phyloP scores from a whole-genome alignment of 2,113 vertebrate genomes.

The Carettochelys insculpta region DNA sequence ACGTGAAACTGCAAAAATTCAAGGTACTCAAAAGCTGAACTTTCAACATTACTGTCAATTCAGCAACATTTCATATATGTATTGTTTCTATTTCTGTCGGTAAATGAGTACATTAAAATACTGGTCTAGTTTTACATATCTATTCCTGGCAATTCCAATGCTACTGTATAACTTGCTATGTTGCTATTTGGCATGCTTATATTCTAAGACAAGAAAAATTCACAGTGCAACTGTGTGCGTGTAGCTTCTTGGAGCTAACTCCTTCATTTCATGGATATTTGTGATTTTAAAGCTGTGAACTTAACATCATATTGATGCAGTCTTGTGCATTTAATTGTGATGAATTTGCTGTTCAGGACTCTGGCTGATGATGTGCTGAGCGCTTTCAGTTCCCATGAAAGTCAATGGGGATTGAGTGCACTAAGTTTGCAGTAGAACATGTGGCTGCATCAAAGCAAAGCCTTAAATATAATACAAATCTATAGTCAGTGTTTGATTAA shows the following conservation, averaged over 20 bases:
- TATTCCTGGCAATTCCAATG: not conserved
- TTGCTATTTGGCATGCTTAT: not conserved
- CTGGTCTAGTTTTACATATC: not conserved
- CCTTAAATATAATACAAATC: not conserved
- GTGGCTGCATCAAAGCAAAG: not conserved
- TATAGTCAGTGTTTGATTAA: not conserved
- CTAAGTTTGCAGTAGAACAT: not conserved
- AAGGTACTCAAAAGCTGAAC: not conserved
- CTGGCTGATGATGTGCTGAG: not conserved
- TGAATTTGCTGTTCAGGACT: not conserved
- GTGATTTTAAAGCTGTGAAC: not conserved
- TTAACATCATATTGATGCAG: not conserved
- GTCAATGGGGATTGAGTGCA: not conserved
- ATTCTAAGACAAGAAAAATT: not conserved
- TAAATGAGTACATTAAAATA: not conserved
- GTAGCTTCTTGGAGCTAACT: not conserved
- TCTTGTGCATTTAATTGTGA: not conserved
- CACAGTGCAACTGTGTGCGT: fast-evolving
- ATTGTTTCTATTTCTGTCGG: not conserved
- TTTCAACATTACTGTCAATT: not conserved
- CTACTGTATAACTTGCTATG: not conserved
- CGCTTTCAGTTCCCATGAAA: not conserved
- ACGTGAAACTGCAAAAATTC: not conserved
- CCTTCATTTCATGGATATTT: not conserved
- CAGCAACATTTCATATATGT: fast-evolving